These are phyloP conservation scores for Anadara kagoshimensis DNA, from an alignment of 1,140 invertebrate species.

Conservation along the genomic window DNA sequence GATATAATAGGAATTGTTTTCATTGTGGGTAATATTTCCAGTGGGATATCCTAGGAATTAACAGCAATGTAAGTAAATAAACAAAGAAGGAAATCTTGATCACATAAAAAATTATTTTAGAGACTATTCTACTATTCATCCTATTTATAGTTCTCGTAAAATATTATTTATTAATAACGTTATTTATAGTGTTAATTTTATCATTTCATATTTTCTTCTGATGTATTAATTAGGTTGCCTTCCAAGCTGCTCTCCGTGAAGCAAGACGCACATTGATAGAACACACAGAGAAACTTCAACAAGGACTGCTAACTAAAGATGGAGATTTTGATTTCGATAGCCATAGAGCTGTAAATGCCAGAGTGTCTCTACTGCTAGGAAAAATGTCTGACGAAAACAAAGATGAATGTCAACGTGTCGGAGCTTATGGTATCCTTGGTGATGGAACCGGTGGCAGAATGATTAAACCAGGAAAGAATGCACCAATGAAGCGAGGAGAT, in stretches of 20 bases:
- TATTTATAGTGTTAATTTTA: too few species aligned
- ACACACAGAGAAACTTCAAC: constrained; percentile 59
- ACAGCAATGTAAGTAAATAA: too few species aligned
- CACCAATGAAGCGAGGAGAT: constrained; percentile 53
- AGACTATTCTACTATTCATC: too few species aligned
- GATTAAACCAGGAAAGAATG: constrained; percentile 49
- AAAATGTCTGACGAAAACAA: constrained; percentile 59
- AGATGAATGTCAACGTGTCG: constrained; percentile 59
- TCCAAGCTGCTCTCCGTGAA: constrained; percentile 60
- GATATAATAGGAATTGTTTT: too few species aligned
- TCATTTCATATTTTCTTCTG: too few species aligned
- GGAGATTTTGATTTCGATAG: constrained; percentile 55
- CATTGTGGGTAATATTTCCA: too few species aligned
- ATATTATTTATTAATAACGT: too few species aligned
- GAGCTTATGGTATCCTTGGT: constrained; percentile 66
- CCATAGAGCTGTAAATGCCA: constrained; percentile 49
- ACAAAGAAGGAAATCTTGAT: too few species aligned
- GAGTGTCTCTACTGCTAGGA: constrained; percentile 56
- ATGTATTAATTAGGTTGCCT: constrained; percentile 52
- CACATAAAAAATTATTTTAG: too few species aligned
- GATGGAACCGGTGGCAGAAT: constrained; percentile 63
- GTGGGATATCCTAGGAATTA: too few species aligned
- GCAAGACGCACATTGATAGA: constrained; percentile 58
- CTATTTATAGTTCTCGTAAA: too few species aligned
- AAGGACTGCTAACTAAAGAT: constrained; percentile 46